These are phyloP conservation scores for Protophormia terraenovae DNA, from an alignment of 2,888 invertebrate genomes.

Conservation along the genomic window DNA sequence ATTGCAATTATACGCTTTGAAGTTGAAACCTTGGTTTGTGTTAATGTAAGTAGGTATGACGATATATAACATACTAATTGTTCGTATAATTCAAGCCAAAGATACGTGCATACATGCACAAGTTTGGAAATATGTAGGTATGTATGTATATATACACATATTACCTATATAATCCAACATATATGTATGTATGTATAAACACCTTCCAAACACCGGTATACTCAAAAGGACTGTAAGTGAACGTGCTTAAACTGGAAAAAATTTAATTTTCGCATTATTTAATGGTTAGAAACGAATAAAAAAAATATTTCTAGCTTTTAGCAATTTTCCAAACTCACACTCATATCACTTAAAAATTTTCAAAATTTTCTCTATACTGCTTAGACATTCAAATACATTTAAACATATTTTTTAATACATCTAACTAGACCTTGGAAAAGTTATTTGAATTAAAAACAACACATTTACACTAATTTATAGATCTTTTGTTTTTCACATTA, in stretches of 20 bases:
- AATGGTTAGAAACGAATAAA: constrained; percentile 40
- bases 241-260: constrained; percentile 62
- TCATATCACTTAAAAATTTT: not conserved
- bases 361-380: too few relatives aligned
- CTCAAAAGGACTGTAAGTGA: constrained; percentile 31
- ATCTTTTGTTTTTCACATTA: not conserved
- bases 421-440: constrained; percentile 49
- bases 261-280: constrained; percentile 57
- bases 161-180: too few relatives aligned
- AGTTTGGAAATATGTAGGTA: not conserved
- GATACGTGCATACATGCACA: not conserved
- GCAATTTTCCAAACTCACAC: constrained; percentile 4
- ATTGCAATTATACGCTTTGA: constrained; percentile 40
- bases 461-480: not conserved
- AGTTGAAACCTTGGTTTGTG: not conserved
- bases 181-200: not conserved
- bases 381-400: not conserved
- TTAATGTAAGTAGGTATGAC: not conserved
- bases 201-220: constrained; percentile 43
- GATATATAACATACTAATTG: constrained; percentile 18
- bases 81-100: constrained; percentile 30
- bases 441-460: constrained; percentile 1
- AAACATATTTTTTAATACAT: constrained; percentile 22
- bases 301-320: constrained; percentile 44
- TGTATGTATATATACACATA: not conserved